phyloP scores from a whole-genome alignment of 2,113 vertebrate species.

The Caracal caracal region DNA sequence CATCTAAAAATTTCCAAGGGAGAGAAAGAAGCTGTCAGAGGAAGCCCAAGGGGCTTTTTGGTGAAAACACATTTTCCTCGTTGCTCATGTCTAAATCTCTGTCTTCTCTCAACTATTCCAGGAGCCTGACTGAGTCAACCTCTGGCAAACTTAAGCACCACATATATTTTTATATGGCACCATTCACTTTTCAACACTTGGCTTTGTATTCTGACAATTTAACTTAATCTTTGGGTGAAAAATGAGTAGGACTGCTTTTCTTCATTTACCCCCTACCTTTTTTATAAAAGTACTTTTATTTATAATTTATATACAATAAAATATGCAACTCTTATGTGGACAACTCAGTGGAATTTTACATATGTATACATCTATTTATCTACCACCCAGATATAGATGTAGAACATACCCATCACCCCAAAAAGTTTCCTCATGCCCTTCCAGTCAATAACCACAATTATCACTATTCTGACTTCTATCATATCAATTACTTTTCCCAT shows the following conservation, averaged over 20 bases:
- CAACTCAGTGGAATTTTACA: neutral
- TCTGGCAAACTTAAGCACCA: neutral
- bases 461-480: neutral
- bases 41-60: neutral
- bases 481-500: neutral
- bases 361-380: neutral
- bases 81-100: neutral
- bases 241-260: conserved; percentile 23
- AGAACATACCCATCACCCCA: neutral
- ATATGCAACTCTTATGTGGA: neutral
- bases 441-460: neutral
- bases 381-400: neutral
- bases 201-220: neutral
- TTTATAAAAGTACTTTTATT: neutral
- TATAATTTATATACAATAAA: neutral
- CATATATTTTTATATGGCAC: conserved; percentile 29
- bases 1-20: conserved; percentile 54
- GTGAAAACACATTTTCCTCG: conserved; percentile 62
- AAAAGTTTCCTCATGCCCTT: neutral
- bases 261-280: neutral
- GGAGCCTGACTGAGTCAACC: neutral
- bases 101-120: neutral
- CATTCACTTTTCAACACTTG: conserved; percentile 37
- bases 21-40: conserved; percentile 52
- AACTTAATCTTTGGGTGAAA: neutral